phyloP scores from a whole-genome alignment of 2,113 vertebrate genomes.

The Lycocorax pyrrhopterus region DNA sequence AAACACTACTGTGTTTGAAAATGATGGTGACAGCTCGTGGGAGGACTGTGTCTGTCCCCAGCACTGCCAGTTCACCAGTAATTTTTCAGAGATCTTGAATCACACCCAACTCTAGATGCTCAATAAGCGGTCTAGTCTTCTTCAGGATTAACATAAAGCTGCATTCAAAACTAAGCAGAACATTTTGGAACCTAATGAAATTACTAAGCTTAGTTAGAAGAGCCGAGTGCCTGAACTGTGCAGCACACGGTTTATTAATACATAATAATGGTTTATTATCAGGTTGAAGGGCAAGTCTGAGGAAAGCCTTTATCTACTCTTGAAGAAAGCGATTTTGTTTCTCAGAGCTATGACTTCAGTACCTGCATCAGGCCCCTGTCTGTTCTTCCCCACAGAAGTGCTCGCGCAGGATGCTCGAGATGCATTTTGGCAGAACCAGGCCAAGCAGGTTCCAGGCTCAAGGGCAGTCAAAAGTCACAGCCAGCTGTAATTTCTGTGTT shows the following conservation, averaged over 20 bases:
- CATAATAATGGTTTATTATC: not conserved
- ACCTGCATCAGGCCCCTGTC: not conserved
- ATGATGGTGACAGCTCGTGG: fast-evolving
- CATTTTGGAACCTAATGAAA: not conserved
- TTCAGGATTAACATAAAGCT: not conserved
- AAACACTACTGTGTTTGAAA: not conserved
- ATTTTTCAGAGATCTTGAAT: not conserved
- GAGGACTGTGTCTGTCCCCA: not conserved
- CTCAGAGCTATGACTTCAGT: not conserved
- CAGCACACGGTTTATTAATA: not conserved
- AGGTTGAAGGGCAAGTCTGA: not conserved
- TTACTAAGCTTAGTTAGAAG: not conserved
- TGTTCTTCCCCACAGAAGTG: not conserved
- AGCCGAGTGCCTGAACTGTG: not conserved
- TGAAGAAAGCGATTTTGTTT: not conserved
- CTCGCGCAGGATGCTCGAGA: not conserved
- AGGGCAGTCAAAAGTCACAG: not conserved
- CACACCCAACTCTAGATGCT: not conserved
- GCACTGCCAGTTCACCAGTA: not conserved
- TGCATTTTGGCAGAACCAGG: not conserved
- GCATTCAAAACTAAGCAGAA: not conserved
- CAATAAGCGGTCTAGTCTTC: not conserved
- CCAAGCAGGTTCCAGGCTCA: not conserved
- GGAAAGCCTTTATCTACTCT: not conserved
- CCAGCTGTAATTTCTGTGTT: not conserved